Evolutionary conservation across 2,113 vertebrate species (phyloP), one percentile per base, ranked within the genome.

Genomic region (Tympanuchus pallidicinctus): DNA sequence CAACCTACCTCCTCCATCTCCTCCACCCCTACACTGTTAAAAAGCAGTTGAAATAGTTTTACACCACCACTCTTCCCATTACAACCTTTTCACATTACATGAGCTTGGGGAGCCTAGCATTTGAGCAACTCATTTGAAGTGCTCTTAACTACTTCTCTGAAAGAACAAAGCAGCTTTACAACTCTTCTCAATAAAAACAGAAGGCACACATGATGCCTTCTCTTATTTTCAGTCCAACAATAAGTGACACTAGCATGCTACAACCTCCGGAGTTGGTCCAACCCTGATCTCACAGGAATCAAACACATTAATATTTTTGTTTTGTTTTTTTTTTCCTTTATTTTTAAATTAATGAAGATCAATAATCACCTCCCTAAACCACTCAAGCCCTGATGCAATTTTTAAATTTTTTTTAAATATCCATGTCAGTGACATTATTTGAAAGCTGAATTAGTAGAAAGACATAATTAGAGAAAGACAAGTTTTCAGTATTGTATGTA

Each of bases 91-190:
- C 63, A 78, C 86, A 56, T 16, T 45, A 59, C 9, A 11, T 36
- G 59, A 18, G 22, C 69, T 82, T 4, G 2, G 75, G 69, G 85
- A 96, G 88, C 64, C 57, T 12, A 61, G 30, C 80, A 86, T 86
- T 86, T 30, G 59, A 92, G 60, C 50, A 92, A 57, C 64, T 91
- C 84, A 57, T 72, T 64, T 94, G 65, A 93, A 96, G 75, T 91
- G 94, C 84, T 93, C 91, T 96, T 94, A 96, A 95, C 32, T 83
- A 82, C n/a, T 24, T 36, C 92, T 88, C 5, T 63, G 60, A 85
- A 92, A 94, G 94, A 96, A 97, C 83, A 96, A 97, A 95, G 90
- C 60, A 84, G 70, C 91, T 95, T 94, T 94, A 88, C 60, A 95
- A 63, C 52, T 86, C 83, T 12, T 15, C 84, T 94, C 71, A 88